Evolutionary conservation across 2,888 invertebrate species (phyloP).

Genomic region (Eupeodes latifasciatus): DNA sequence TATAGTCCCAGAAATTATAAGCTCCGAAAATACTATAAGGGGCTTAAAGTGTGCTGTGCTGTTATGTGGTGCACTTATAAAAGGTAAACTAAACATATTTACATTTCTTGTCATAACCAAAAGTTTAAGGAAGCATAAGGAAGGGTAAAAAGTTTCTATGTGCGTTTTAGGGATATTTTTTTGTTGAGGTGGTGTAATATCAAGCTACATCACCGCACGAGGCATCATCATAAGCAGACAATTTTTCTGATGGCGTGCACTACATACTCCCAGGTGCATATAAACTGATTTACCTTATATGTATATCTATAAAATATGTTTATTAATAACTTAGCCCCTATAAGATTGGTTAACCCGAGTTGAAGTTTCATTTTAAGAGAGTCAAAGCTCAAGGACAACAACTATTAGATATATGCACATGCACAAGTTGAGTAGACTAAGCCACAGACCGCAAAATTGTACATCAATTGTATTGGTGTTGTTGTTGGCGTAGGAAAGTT

Average conservation of each 20-base stretch:
- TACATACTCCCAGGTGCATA: not conserved
- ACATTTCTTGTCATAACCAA: slow-evolving; percentile 8
- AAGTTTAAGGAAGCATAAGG: not conserved
- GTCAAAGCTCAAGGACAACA: not conserved
- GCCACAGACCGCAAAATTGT: too few species aligned
- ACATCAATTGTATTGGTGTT: too few species aligned
- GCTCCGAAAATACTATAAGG: not conserved
- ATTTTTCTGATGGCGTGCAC: not conserved
- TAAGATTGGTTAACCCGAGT: not conserved
- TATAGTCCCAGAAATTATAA: not conserved
- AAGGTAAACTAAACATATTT: not conserved
- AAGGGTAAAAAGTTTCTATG: not conserved
- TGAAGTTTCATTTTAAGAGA: too few species aligned
- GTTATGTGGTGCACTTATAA: not conserved
- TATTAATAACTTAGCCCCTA: not conserved
- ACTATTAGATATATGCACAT: not conserved
- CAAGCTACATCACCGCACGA: not conserved
- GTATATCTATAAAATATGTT: too few species aligned
- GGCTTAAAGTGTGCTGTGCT: not conserved
- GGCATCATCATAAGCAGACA: not conserved
- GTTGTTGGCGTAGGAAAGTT: not conserved
- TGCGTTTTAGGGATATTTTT: not conserved
- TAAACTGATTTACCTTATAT: not conserved
- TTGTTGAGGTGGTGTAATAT: slow-evolving; percentile 12
- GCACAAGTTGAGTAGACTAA: too few species aligned